Conservation (phyloP, 2,797 vertebrate genomes). For the Leuciscus waleckii region DNA sequence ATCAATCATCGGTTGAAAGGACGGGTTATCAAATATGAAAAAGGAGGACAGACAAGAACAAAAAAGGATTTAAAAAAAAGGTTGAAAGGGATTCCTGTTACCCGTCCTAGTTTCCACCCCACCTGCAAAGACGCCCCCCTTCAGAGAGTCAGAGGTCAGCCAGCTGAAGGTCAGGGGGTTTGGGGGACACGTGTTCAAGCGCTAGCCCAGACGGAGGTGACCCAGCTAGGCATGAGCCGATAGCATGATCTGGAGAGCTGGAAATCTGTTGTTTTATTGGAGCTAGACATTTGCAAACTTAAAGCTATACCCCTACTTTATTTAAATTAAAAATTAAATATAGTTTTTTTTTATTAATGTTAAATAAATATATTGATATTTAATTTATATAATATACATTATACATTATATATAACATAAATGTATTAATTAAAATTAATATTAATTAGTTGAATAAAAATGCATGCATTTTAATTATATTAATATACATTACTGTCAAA, state of each 20-base stretch:
- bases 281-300: slow-evolving; percentile 5
- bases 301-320: neutral
- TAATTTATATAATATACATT: neutral
- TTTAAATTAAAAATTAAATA: neutral
- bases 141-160: slow-evolving; percentile 22
- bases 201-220: slow-evolving; percentile 33
- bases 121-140: slow-evolving; percentile 46
- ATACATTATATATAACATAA: neutral
- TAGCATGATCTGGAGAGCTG: slow-evolving; percentile 7
- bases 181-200: slow-evolving; percentile 35
- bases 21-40: neutral
- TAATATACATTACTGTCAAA: neutral
- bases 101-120: slow-evolving; percentile 43
- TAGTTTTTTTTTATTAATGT: neutral
- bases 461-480: neutral
- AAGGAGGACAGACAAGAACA: slow-evolving; percentile 15
- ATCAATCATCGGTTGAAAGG: slow-evolving; percentile 43
- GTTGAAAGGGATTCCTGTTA: slow-evolving; percentile 12
- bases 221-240: slow-evolving; percentile 32
- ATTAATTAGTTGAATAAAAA: neutral
- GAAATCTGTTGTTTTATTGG: slow-evolving; percentile 39
- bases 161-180: slow-evolving; percentile 56
- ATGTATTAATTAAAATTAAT: neutral
- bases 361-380: neutral
- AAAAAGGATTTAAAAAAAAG: neutral